Base-by-base conservation (phyloP, 2,888 invertebrate species). In the Pterobdella sp. region DNA sequence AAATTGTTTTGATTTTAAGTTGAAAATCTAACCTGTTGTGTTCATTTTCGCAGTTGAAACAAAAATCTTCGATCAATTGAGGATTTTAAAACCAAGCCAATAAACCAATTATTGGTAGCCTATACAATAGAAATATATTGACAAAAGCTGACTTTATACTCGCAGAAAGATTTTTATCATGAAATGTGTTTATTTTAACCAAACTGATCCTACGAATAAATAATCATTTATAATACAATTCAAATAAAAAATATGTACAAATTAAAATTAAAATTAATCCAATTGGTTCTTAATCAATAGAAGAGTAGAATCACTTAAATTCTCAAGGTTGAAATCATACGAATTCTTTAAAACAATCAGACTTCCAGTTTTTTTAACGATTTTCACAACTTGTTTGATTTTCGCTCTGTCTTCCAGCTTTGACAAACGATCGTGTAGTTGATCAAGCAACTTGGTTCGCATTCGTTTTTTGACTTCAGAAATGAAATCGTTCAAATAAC, bases 301-400 rank as follows among this genome's bases (percentile, higher is more conserved):
- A 4, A 56, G 60, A n/a, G 60, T 56, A 3, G 14, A 56, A 3
- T 7, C 7, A 56, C 26, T 3, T 22, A 56, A 26, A 56, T 4
- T 26, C n/a, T 56, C 60, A 56, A 56, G 60, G n/a, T 56, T 56
- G 60, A 56, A 56, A 26, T 56, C 60, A 26, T 56, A 56, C 4
- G 60, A 56, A 56, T 56, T 56, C 3, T 56, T 56, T 3, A 22
- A 56, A 14, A 56, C 26, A 4, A 26, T 56, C 60, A 56, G 26
- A n/a, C 26, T 22, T 14, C 60, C 60, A 26, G 60, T 56, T n/a
- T 56, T 56, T 56, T 56, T 56, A 56, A 56, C 60, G n/a, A 56
- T 56, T n/a, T 56, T 56, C 18, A 56, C 60, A 22, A 56, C n/a
- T 56, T n/a, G 18, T 22, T 56, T 56, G 26, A 56, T 26, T 22